Conservation (phyloP, 2,797 vertebrate species). For the Peromyscus melanophrys region DNA sequence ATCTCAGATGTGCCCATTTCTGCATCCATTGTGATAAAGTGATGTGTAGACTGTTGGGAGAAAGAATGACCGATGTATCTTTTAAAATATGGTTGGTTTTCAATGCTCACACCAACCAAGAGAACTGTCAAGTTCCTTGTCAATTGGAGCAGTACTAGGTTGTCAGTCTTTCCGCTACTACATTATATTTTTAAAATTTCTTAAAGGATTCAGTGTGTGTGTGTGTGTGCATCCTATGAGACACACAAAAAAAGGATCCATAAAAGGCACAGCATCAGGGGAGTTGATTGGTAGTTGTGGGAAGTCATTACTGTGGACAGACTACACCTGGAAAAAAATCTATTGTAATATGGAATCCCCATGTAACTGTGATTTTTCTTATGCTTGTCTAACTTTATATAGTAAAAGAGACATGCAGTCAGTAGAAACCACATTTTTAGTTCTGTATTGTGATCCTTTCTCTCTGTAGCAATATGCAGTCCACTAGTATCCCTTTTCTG, state of each 20-base stretch:
- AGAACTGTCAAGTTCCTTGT: background rate
- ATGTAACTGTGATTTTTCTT: background rate
- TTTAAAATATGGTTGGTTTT: background rate
- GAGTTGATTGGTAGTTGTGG: background rate
- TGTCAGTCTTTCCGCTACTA: background rate
- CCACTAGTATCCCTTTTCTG: background rate
- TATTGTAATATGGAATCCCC: background rate
- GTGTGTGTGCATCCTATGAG: background rate
- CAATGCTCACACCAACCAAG: background rate
- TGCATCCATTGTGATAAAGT: background rate
- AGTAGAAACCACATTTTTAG: background rate
- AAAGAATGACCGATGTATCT: background rate
- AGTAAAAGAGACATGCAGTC: background rate
- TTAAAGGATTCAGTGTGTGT: background rate
- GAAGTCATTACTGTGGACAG: background rate
- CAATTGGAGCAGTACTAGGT: background rate
- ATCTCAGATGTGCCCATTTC: background rate
- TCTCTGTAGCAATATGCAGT: background rate
- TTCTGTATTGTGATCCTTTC: background rate
- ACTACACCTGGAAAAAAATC: background rate
- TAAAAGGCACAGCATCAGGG: background rate
- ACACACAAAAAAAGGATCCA: background rate
- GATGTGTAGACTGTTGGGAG: background rate
- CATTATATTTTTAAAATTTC: background rate
- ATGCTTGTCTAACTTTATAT: background rate